Evolutionary conservation across 2,113 vertebrate species (phyloP).

Genomic region (Myiopsitta monachus): DNA sequence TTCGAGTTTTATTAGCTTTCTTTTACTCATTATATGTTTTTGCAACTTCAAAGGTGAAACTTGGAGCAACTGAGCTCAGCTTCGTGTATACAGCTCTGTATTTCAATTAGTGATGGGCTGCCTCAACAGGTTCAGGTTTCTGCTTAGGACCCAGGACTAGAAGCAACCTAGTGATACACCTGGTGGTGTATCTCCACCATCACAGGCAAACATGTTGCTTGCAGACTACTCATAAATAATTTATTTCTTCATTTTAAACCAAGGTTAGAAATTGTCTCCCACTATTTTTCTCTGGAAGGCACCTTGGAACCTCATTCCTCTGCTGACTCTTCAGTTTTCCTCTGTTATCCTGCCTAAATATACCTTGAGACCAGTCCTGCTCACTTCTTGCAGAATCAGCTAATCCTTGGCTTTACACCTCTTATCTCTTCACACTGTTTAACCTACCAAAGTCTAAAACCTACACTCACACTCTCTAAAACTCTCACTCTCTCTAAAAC

Average conservation of each 20-base stretch:
- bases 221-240: not conserved
- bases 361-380: not conserved
- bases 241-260: not conserved
- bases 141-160: not conserved
- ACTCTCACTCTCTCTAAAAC: too few relatives aligned
- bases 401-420: not conserved
- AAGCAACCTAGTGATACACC: too few relatives aligned
- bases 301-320: not conserved
- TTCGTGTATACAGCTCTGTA: not conserved
- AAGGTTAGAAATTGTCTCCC: not conserved
- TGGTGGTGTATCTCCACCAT: not conserved
- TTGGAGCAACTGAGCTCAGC: not conserved
- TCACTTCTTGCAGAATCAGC: not conserved
- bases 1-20: conserved; percentile 26
- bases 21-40: conserved; percentile 3
- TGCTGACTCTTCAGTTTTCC: not conserved
- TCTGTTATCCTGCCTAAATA: not conserved
- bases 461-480: too few relatives aligned
- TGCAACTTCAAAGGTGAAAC: conserved; percentile 44
- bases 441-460: not conserved
- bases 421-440: not conserved
- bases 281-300: not conserved
- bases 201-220: not conserved
- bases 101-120: conserved; percentile 33
- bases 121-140: conserved; percentile 21